Percentiles rank a stretch among this genome's conserved stretches.
Evolutionary conservation across 1,140 invertebrate genomes (phyloP).

Genomic region (Drosophila ficusphila): DNA sequence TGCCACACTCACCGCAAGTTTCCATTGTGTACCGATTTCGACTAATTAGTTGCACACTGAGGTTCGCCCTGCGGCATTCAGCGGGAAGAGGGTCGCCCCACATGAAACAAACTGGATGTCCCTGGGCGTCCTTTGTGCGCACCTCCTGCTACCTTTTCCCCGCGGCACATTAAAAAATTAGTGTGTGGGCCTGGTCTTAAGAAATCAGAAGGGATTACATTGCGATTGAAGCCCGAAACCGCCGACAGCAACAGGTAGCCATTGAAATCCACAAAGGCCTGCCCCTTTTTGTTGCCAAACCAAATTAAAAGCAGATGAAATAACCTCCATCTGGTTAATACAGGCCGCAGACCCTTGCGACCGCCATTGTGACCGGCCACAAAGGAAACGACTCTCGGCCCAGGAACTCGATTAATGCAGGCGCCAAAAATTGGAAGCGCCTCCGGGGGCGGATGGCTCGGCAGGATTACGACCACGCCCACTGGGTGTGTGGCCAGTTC

Average conservation of each 20-base stretch:
- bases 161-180: constrained; percentile 72
- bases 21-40: constrained; percentile 55
- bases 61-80: background rate
- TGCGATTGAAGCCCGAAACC: constrained; percentile 28
- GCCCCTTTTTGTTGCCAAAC: constrained; percentile 36
- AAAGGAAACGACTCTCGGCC: constrained; percentile 24
- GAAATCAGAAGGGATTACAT: constrained; percentile 73
- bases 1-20: constrained; percentile 5
- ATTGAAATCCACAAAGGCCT: constrained; percentile 43
- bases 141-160: constrained; percentile 6
- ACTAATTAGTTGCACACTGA: constrained; percentile 66
- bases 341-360: constrained; percentile 50
- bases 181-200: constrained; percentile 50
- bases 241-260: constrained; percentile 60
- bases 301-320: constrained; percentile 80
- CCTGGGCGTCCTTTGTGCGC: constrained; percentile 13
- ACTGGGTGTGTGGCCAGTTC: constrained; percentile 17
- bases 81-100: background rate
- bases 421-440: constrained; percentile 38
- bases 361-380: constrained; percentile 45
- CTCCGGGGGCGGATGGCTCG: constrained; percentile 26
- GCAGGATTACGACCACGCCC: constrained; percentile 33
- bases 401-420: constrained; percentile 51
- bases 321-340: constrained; percentile 74
- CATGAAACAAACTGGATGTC: constrained; percentile 32